Evolutionary conservation across 2,113 vertebrate species (phyloP).

Genomic region (Ursus arctos): DNA sequence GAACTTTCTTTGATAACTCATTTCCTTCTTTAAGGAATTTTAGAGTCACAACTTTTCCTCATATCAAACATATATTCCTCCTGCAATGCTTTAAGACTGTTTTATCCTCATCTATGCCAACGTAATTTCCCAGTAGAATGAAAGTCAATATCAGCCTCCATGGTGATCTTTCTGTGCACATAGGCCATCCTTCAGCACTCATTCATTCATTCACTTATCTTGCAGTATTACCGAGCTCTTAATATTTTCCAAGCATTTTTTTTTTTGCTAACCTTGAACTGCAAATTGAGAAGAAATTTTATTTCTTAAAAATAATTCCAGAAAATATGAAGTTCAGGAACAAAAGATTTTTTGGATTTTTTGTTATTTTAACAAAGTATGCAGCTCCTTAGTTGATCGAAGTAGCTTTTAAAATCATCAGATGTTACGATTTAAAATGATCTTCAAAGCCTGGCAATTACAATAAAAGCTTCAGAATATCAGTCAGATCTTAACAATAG

Average conservation of each 20-base stretch:
- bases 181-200: not conserved
- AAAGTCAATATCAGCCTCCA: not conserved
- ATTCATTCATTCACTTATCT: not conserved
- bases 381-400: not conserved
- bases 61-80: not conserved
- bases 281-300: not conserved
- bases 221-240: not conserved
- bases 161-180: not conserved
- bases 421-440: not conserved
- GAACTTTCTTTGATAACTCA: not conserved
- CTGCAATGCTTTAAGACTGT: not conserved
- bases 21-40: not conserved
- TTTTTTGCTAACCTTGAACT: not conserved
- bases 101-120: not conserved
- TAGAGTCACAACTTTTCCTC: not conserved
- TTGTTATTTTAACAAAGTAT: not conserved
- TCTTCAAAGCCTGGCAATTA: not conserved
- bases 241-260: not conserved
- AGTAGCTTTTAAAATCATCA: not conserved
- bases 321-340: not conserved
- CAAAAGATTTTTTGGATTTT: not conserved
- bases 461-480: not conserved
- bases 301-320: conserved; percentile 13
- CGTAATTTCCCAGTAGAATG: not conserved
- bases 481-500: not conserved